Evolutionary conservation across 2,888 invertebrate species (phyloP), one percentile per base, ranked within the genome.

Genomic region (Hymenopus coronatus): DNA sequence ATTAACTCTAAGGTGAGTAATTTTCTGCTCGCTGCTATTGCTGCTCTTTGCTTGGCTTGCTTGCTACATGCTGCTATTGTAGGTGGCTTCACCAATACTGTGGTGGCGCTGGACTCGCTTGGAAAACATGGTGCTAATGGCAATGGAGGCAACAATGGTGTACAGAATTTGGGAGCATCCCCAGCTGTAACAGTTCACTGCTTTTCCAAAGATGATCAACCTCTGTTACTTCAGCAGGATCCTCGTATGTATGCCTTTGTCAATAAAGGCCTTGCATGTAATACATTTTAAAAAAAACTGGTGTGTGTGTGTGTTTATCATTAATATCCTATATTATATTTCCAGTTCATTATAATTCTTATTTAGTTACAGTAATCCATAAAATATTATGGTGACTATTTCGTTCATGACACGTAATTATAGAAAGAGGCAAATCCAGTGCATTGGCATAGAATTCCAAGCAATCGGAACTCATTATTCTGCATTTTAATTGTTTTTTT

Each of bases 161-260:
- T 83, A n/a, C 85, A 81, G 28, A 85, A 85, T 30, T 40, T 89
- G 70, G 89, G 89, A 33, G 83, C 86, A 40, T 88, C 90, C 82
- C 90, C 89, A 84, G 83, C 90, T 15, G 90, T 90, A n/a, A 89
- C 89, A 3, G 89, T 90, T 82, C 90, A 90, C 87, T 90, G 90
- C 90, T 90, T 88, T 85, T 54, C 91, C 27, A 91, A 91, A 89
- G 92, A 92, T 89, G 92, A 91, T 81, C 92, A 92, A 89, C 92
- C 92, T 81, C 91, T 92, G 84, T 91, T 92, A 70, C 88, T 84
- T 83, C 89, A 88, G 28, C 87, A 89, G 40, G 81, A 46, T n/a
- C 84, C 87, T 54, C 15, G 89, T 89, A 89, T n/a, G 89, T 89
- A 89, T 28, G 25, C 25, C 20, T 46, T 70, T 70, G 4, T 70